phyloP scores from a whole-genome alignment of 2,113 vertebrate species.

The Leucopsar rothschildi region DNA sequence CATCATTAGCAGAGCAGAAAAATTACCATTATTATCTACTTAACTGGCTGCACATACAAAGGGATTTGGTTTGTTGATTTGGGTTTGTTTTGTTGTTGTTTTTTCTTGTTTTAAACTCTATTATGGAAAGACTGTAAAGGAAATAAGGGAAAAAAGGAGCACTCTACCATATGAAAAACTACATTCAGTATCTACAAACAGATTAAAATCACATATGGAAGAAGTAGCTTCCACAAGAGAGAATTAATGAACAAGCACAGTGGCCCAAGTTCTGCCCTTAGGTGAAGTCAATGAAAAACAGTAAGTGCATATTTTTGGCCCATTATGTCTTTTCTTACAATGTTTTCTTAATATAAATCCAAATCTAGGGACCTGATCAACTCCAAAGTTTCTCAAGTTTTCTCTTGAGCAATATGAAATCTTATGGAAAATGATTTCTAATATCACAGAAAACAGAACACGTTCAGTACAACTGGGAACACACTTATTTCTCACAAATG shows the following conservation, averaged over 20 bases:
- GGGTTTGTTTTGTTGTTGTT: not conserved
- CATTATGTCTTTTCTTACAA: not conserved
- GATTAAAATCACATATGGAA: constrained; percentile 51
- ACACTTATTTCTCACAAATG: constrained; percentile 55
- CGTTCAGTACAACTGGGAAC: constrained; percentile 38
- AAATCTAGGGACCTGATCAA: constrained; percentile 51
- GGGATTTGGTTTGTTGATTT: not conserved
- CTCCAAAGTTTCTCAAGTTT: constrained; percentile 48
- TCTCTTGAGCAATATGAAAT: constrained; percentile 63
- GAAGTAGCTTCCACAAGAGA: constrained; percentile 27
- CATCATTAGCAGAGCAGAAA: constrained; percentile 39
- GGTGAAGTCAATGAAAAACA: constrained; percentile 45
- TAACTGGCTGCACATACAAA: not conserved
- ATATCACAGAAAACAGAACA: constrained; percentile 54
- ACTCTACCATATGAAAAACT: not conserved
- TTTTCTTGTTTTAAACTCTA: not conserved
- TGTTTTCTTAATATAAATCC: constrained; percentile 50
- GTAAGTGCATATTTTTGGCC: constrained; percentile 12
- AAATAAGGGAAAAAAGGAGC: constrained; percentile 5
- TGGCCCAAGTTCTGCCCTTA: constrained; percentile 16
- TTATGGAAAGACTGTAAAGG: not conserved
- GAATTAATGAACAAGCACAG: constrained; percentile 10
- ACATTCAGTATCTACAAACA: constrained; percentile 1
- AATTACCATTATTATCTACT: constrained; percentile 49
- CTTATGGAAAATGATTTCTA: constrained; percentile 59